These are phyloP conservation scores for Amaurobius ferox DNA, from an alignment of 2,888 invertebrate genomes.

Conservation along the genomic window DNA sequence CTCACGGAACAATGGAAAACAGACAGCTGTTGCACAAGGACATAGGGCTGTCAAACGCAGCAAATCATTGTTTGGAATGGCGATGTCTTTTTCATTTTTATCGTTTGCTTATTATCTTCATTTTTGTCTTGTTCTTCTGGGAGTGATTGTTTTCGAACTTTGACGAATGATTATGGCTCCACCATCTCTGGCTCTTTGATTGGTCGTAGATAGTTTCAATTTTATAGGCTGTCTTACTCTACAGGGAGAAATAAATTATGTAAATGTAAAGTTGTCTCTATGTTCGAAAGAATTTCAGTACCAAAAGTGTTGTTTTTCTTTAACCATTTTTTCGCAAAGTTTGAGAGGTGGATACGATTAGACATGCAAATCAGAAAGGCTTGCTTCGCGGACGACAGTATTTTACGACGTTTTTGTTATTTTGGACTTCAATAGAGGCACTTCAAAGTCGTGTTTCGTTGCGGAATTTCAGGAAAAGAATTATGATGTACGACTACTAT, in stretches of 20 bases:
- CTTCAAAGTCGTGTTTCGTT: not conserved
- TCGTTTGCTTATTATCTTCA: constrained; percentile 59
- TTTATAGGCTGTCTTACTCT: constrained; percentile 65
- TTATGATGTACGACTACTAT: not conserved
- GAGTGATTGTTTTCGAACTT: constrained; percentile 70
- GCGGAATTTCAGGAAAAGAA: not conserved
- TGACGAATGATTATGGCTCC: constrained; percentile 69
- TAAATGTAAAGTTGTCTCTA: constrained; percentile 44
- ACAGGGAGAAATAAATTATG: constrained; percentile 67
- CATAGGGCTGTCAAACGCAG: constrained; percentile 58
- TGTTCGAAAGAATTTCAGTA: constrained; percentile 4
- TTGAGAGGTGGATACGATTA: too few relatives aligned
- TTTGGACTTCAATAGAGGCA: not conserved
- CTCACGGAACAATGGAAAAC: constrained; percentile 55
- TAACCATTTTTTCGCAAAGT: too few relatives aligned
- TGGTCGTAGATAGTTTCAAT: constrained; percentile 66
- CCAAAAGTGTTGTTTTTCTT: not conserved
- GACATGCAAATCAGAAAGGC: constrained; percentile 1
- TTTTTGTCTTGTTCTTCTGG: constrained; percentile 39
- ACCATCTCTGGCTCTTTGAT: constrained; percentile 56
- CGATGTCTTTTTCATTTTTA: constrained; percentile 30
- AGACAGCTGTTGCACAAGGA: constrained; percentile 57
- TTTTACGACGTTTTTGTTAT: not conserved
- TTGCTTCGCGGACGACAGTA: not conserved
- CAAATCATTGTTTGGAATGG: constrained; percentile 64